Conservation (phyloP, 2,797 vertebrate species). For the Holocentrus rufus region DNA sequence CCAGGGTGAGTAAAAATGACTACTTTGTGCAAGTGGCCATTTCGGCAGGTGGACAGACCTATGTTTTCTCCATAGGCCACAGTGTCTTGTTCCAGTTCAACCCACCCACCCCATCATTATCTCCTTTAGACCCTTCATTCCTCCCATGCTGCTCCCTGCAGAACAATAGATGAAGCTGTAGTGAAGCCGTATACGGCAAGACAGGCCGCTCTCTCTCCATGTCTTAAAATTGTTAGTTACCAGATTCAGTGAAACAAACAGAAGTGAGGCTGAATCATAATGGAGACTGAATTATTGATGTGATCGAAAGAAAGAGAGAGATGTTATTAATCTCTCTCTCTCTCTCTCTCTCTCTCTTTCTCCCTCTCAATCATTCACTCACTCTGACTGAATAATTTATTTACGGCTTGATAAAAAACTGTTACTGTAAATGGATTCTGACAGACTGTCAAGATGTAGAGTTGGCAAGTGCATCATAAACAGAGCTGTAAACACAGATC, state of each 20-base stretch:
- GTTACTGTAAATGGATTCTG: conserved; percentile 61
- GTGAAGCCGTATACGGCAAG: not conserved
- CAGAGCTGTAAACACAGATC: conserved; percentile 47
- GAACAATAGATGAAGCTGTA: conserved; percentile 24
- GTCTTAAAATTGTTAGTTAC: conserved; percentile 18
- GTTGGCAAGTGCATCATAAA: conserved; percentile 51
- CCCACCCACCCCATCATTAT: not conserved
- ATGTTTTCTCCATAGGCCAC: conserved; percentile 14
- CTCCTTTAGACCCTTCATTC: not conserved
- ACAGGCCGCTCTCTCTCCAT: conserved; percentile 20
- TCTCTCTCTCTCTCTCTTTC: conserved; percentile 30
- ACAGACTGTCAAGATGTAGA: conserved; percentile 47
- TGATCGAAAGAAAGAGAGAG: conserved; percentile 53
- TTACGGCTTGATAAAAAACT: conserved; percentile 63
- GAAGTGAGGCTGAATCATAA: conserved; percentile 58
- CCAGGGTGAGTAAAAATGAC: conserved; percentile 8
- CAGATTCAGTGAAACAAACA: conserved; percentile 57
- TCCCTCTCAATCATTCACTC: conserved; percentile 52
- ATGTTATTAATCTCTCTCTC: conserved; percentile 69
- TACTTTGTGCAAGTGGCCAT: conserved; percentile 6
- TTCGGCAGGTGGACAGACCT: conserved; percentile 10
- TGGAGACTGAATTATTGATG: conserved; percentile 79
- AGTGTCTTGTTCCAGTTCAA: not conserved
- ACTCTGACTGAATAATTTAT: conserved; percentile 74
- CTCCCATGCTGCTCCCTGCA: not conserved